Evolutionary conservation across 2,888 invertebrate species (phyloP).

Genomic region (Carabus problematicus): DNA sequence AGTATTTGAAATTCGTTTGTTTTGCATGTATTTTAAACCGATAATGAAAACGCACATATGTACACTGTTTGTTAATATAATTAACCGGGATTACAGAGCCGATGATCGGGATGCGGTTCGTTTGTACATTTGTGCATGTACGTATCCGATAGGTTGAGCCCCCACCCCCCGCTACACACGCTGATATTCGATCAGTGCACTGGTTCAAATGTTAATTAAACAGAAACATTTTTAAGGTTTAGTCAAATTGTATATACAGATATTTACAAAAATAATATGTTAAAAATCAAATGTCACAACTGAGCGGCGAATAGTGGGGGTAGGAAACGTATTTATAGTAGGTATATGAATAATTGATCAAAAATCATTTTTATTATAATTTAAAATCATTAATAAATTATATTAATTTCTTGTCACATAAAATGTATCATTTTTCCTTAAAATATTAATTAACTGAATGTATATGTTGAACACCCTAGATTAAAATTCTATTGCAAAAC

Average conservation of each 20-base stretch:
- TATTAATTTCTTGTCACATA: no score
- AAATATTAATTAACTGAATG: no score
- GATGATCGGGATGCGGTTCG: conserved; percentile 39
- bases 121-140: conserved; percentile 36
- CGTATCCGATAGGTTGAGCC: background rate
- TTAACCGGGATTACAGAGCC: conserved; percentile 49
- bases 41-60: conserved; percentile 48
- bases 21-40: conserved; percentile 44
- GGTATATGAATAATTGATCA: conserved; percentile 1
- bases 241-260: background rate
- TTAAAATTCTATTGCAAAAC: no score
- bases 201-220: conserved; percentile 5
- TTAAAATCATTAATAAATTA: no score
- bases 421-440: no score
- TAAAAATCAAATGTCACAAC: no score
- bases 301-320: no score
- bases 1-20: conserved; percentile 5
- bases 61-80: conserved; percentile 49
- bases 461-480: no score
- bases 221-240: background rate
- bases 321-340: background rate
- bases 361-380: no score
- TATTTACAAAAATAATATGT: background rate
- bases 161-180: background rate
- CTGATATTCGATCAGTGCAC: background rate